Evolutionary conservation across 2,888 invertebrate genomes (phyloP).

Genomic region (Ganaspis brasiliensis): DNA sequence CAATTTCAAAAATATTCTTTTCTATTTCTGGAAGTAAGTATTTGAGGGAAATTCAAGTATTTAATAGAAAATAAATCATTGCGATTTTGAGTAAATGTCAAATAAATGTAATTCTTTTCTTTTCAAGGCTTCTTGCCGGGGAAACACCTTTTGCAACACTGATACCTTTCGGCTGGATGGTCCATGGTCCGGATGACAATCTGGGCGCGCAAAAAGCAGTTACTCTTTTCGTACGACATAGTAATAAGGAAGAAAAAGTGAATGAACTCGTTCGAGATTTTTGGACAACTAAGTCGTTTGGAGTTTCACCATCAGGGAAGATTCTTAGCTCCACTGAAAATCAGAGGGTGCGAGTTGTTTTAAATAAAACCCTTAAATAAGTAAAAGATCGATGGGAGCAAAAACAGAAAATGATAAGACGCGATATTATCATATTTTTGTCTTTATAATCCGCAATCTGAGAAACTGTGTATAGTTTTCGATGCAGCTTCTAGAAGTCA

Average conservation of each 20-base stretch:
- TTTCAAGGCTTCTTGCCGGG: too few relatives aligned
- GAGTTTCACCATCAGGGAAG: neutral
- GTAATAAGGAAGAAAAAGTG: too few relatives aligned
- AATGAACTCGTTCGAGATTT: too few relatives aligned
- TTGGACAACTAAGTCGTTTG: slow-evolving; percentile 5
- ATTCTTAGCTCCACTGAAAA: neutral
- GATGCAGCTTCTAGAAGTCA: slow-evolving; percentile 66
- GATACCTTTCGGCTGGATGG: slow-evolving; percentile 27
- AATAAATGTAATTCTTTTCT: too few relatives aligned
- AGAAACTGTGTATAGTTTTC: slow-evolving; percentile 64
- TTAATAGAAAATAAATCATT: too few relatives aligned
- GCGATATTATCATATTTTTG: slow-evolving; percentile 55
- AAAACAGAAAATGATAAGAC: slow-evolving; percentile 41
- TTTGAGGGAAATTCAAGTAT: too few relatives aligned
- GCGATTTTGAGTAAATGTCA: too few relatives aligned
- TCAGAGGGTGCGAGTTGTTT: neutral
- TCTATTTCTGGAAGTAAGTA: too few relatives aligned
- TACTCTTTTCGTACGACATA: too few relatives aligned
- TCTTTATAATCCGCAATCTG: slow-evolving; percentile 60
- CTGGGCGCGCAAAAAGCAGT: neutral
- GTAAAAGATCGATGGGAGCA: neutral
- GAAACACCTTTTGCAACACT: neutral
- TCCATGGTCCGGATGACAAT: neutral
- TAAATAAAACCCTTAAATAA: neutral
- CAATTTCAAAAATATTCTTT: too few relatives aligned